phyloP scores from a whole-genome alignment of 2,797 vertebrate species.

The Neosilurus mollespiculum region DNA sequence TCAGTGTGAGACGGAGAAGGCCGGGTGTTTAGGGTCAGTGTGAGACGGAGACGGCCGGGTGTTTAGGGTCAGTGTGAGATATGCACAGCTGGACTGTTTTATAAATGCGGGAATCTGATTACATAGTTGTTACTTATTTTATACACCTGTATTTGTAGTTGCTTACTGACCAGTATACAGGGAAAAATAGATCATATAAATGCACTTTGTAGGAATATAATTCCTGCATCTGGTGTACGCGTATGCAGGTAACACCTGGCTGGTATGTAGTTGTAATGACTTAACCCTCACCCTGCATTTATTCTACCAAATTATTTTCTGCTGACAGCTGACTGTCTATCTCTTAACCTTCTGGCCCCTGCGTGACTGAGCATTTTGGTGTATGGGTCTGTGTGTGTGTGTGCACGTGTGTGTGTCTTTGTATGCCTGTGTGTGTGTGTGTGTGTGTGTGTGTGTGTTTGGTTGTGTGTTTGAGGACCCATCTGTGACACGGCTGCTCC shows the following conservation, averaged over 20 bases:
- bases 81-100: neutral
- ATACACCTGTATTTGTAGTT: neutral
- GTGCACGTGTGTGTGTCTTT: neutral
- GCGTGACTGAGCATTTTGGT: constrained; percentile 8
- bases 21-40: neutral
- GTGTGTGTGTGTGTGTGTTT: constrained; percentile 14
- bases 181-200: neutral
- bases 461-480: constrained; percentile 13
- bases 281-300: constrained; percentile 64
- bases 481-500: constrained; percentile 27
- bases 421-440: constrained; percentile 4
- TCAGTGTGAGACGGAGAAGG: neutral
- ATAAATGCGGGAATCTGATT: neutral
- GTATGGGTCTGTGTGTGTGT: neutral
- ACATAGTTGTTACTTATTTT: neutral
- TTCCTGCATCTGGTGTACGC: neutral
- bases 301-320: constrained; percentile 62
- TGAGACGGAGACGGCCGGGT: neutral
- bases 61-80: neutral
- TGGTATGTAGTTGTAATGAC: constrained; percentile 15
- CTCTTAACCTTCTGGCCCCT: constrained; percentile 53
- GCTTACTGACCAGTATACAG: neutral
- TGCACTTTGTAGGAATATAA: neutral
- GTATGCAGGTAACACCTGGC: constrained; percentile 8
- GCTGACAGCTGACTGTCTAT: constrained; percentile 50